These are phyloP conservation scores for Galeruca laticollis DNA, from an alignment of 2,888 invertebrate genomes.

Conservation along the genomic window DNA sequence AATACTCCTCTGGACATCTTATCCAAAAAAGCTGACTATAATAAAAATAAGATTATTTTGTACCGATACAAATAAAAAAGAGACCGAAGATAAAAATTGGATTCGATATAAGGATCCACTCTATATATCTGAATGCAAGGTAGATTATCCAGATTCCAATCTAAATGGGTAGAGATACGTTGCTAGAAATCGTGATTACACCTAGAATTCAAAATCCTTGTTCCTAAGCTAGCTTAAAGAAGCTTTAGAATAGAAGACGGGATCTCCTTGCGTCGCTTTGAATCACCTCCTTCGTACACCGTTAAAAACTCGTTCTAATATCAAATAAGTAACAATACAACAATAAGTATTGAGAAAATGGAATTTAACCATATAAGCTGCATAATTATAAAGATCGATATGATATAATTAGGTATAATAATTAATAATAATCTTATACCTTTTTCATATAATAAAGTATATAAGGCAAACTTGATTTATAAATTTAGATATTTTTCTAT, in stretches of 20 bases:
- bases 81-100: background rate
- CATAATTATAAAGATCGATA: too few relatives aligned
- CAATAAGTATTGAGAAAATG: too few relatives aligned
- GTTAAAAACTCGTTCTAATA: slow-evolving; percentile 2
- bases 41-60: background rate
- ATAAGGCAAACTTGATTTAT: too few relatives aligned
- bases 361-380: too few relatives aligned
- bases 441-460: too few relatives aligned
- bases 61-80: too few relatives aligned
- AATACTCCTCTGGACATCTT: background rate
- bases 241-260: slow-evolving; percentile 52
- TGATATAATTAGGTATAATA: too few relatives aligned
- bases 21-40: background rate
- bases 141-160: slow-evolving; percentile 59
- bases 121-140: slow-evolving; percentile 29
- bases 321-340: background rate
- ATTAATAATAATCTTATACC: too few relatives aligned
- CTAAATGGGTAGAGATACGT: slow-evolving; percentile 59
- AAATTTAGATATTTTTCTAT: too few relatives aligned
- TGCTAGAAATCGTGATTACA: slow-evolving; percentile 59
- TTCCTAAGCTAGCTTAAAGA: slow-evolving; percentile 47
- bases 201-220: slow-evolving; percentile 60
- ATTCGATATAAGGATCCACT: background rate
- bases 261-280: slow-evolving; percentile 35
- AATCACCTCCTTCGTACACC: slow-evolving; percentile 9